Conservation (phyloP, 2,888 invertebrate species). For the Augochlorella aurata region DNA sequence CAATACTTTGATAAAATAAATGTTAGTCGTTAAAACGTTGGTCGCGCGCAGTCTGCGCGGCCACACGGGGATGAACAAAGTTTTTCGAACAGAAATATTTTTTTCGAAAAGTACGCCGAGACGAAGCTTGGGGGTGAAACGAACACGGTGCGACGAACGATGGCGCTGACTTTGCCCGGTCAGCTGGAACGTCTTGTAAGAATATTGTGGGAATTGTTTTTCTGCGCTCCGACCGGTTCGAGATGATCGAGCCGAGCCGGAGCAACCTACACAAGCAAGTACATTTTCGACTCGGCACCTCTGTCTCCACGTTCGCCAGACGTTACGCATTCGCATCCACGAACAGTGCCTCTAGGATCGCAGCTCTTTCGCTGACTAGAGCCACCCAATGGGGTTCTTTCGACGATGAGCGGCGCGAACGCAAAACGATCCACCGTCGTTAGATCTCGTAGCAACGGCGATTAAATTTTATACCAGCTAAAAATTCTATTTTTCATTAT, state of each 20-base stretch:
- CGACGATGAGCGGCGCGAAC: conserved; percentile 14
- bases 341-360: not conserved
- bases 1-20: conserved; percentile 61
- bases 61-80: conserved; percentile 25
- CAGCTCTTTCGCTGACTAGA: not conserved
- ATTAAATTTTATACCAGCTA: conserved; percentile 1
- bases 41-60: conserved; percentile 7
- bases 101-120: conserved; percentile 53
- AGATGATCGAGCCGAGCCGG: conserved; percentile 61
- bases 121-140: conserved; percentile 17
- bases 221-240: conserved; percentile 76
- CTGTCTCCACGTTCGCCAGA: conserved; percentile 56
- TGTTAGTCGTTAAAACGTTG: conserved; percentile 56
- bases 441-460: conserved; percentile 15
- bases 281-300: conserved; percentile 72
- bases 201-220: conserved; percentile 81
- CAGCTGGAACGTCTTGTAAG: conserved; percentile 76
- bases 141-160: conserved; percentile 47
- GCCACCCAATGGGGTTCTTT: not conserved
- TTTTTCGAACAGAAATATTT: conserved; percentile 56
- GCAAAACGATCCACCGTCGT: not conserved
- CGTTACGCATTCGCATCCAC: not conserved
- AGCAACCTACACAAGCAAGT: conserved; percentile 77
- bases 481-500: conserved; percentile 19
- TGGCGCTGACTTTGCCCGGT: conserved; percentile 60